Base-by-base conservation (phyloP, 2,888 invertebrate species). In the Pristionchus entomophagus region DNA sequence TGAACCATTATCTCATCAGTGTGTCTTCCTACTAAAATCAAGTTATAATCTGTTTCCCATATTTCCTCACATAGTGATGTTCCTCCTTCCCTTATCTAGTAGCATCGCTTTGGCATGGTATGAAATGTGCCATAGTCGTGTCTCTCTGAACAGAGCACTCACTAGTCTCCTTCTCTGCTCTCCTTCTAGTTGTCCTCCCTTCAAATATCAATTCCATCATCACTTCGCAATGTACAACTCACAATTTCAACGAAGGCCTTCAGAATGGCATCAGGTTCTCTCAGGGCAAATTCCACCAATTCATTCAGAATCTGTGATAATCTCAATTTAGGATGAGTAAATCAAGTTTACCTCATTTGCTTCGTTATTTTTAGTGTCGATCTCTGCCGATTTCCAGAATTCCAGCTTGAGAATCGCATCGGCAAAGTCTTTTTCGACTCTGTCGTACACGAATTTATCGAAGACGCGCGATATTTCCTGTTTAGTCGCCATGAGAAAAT, bases 61-160 rank as follows among this genome's bases (percentile, higher is more conserved):
- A 65, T 65, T 12, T 14, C 14, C 45, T 65, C 32, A 65, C 65
- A 35, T 19, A 65, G 65, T 65, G 19, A 65, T 65, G 35, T 65
- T 32, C 65, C 19, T 65, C 22, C 65, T 65, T 65, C 65, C 65
- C 65, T 65, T 65, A 22, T 65, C 65, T 19, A 65, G 19, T 65
- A 19, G 35, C 35, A 17, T 65, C 65, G 65, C 65, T n/a, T 35
- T 65, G 1, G 65, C 65, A 65, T 65, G 65, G 22, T 65, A 65
- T 1, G 65, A 65, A 35, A 65, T 65, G 65, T 65, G 65, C 65
- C 65, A 65, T 29, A 35, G 35, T 19, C 65, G 65, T 8, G 65
- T 65, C 35, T 65, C 65, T 5, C 5, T 35, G 65, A 65, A 65
- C 2, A 65, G 35, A 22, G 65, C 65, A 8, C 35, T 35, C 65